These are phyloP conservation scores for Hemistola chrysoprasaria DNA, from an alignment of 2,888 invertebrate species.

Conservation along the genomic window DNA sequence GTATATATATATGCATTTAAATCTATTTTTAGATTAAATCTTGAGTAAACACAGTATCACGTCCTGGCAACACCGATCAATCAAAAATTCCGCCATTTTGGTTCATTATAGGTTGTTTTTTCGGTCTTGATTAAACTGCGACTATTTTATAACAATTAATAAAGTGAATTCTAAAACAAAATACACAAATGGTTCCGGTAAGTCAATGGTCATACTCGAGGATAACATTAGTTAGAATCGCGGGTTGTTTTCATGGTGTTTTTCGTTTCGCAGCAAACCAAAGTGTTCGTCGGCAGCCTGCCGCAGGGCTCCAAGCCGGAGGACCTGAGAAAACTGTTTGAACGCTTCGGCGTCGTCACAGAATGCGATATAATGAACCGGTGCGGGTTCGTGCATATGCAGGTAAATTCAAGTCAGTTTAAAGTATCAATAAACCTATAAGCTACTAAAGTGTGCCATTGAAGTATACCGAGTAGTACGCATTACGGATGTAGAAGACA, in stretches of 20 bases:
- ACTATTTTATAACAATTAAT: conserved; percentile 13
- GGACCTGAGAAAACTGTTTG: conserved; percentile 91
- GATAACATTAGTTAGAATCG: no score
- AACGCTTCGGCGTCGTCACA: conserved; percentile 92
- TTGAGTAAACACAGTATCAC: no score
- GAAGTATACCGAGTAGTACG: no score
- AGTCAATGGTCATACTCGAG: conserved; percentile 35
- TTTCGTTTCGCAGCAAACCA: conserved; percentile 83
- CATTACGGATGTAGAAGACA: no score
- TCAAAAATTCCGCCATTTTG: conserved; percentile 37
- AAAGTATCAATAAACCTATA: no score
- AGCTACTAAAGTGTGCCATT: no score
- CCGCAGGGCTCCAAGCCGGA: conserved; percentile 92
- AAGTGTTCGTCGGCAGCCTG: conserved; percentile 96
- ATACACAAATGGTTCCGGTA: conserved; percentile 67
- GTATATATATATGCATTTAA: no score
- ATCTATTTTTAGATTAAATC: no score
- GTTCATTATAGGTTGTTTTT: conserved; percentile 24
- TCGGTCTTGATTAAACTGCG: conserved; percentile 29
- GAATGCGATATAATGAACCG: conserved; percentile 98
- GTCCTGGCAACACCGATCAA: background rate
- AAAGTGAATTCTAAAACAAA: conserved; percentile 12
- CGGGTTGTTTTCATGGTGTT: conserved; percentile 19
- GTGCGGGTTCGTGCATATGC: conserved; percentile 97
- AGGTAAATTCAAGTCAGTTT: no score